phyloP scores from a whole-genome alignment of 2,113 vertebrate genomes.

The Lophotis ruficrista region DNA sequence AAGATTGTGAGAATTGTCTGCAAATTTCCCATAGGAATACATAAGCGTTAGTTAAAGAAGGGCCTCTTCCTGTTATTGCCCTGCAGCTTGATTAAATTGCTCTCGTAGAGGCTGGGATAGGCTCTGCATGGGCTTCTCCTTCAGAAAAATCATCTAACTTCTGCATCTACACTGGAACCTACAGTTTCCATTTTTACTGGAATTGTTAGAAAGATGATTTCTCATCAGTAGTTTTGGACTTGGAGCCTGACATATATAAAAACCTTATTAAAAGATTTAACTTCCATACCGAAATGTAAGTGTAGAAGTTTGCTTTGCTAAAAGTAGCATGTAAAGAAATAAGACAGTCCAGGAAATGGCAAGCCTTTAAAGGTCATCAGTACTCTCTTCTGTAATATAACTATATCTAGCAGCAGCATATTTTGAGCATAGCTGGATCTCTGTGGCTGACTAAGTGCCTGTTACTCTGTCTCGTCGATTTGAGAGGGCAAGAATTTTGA shows the following conservation, averaged over 20 bases:
- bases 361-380: background rate
- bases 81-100: background rate
- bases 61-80: background rate
- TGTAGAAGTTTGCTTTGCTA: background rate
- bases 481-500: background rate
- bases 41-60: background rate
- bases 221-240: background rate
- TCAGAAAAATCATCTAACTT: background rate
- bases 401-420: background rate
- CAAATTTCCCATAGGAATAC: conserved; percentile 2
- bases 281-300: background rate
- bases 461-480: background rate
- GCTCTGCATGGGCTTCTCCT: background rate
- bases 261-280: background rate
- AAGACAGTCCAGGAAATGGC: background rate
- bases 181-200: background rate
- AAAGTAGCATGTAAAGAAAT: background rate
- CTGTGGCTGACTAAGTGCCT: background rate
- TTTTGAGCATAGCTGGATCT: background rate
- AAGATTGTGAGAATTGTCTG: background rate
- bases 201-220: background rate
- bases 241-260: background rate
- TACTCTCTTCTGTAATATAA: background rate
- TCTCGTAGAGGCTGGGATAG: background rate
- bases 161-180: background rate